A percentile compares a stretch with the other conserved stretches of the same genome.
Conservation (phyloP, 53 echinoderm and acorn worm genomes). For the Holothuria scabra region DNA sequence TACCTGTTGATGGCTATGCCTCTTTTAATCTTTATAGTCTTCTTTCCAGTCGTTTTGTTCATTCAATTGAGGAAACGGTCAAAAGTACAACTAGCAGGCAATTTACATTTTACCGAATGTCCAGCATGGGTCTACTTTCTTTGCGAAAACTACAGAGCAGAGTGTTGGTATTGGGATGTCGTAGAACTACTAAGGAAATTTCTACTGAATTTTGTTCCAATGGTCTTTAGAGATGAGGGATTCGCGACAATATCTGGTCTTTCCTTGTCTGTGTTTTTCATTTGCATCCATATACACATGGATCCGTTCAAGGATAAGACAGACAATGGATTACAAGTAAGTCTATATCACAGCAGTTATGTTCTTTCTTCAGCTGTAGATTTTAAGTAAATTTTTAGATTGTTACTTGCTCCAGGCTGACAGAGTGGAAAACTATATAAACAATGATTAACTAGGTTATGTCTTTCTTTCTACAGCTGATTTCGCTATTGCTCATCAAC, state of each 20-base stretch:
- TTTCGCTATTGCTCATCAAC: too few species aligned
- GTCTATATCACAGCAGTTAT: too few species aligned
- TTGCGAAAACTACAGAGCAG: conserved; percentile 5
- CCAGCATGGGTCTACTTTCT: conserved; percentile 29
- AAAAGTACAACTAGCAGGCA: too few species aligned
- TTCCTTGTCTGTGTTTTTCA: not conserved
- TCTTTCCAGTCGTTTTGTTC: conserved; percentile 56
- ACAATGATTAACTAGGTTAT: too few species aligned
- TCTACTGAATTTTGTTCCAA: not conserved
- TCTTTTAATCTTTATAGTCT: conserved; percentile 50
- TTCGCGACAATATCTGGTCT: not conserved
- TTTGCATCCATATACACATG: not conserved
- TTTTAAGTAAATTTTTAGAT: too few species aligned
- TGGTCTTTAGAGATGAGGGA: conserved; percentile 14
- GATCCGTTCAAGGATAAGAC: conserved; percentile 1
- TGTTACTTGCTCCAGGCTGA: too few species aligned
- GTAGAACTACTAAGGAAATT: conserved; percentile 7
- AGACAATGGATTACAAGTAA: conserved; percentile 31
- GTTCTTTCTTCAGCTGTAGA: too few species aligned
- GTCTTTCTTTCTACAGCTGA: too few species aligned
- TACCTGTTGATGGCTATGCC: conserved; percentile 46
- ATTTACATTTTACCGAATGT: not conserved
- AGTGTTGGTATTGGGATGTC: conserved; percentile 42
- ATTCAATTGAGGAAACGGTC: conserved; percentile 40
- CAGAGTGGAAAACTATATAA: too few species aligned